Conservation (phyloP, 1,140 invertebrate genomes). For the Meloidogyne hapla region DNA sequence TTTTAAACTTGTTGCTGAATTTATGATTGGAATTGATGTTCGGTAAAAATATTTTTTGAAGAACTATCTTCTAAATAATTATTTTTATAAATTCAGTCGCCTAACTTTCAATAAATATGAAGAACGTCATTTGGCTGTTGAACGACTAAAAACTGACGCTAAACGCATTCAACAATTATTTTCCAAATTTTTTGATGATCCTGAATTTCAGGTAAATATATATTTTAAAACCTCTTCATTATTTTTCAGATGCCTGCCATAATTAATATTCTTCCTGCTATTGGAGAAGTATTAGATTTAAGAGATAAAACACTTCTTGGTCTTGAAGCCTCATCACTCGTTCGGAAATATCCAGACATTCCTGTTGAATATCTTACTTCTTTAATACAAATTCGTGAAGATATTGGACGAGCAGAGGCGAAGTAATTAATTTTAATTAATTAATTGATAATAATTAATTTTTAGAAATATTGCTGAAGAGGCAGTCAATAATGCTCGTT, state of each 20-base stretch:
- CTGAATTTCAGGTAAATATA: constrained; percentile 43
- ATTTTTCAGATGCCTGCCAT: constrained; percentile 36
- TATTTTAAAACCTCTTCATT: neutral
- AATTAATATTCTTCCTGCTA: constrained; percentile 35
- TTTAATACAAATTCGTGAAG: constrained; percentile 36
- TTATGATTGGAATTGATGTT: constrained; percentile 46
- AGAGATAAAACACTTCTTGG: constrained; percentile 43
- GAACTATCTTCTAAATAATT: too few relatives aligned
- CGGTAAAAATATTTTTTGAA: constrained; percentile 16
- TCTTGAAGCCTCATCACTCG: constrained; percentile 41
- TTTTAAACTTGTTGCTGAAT: constrained; percentile 48
- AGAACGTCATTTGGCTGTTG: constrained; percentile 46
- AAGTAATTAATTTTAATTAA: constrained; percentile 5
- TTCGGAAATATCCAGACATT: constrained; percentile 52
- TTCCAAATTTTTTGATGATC: constrained; percentile 30
- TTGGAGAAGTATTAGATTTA: constrained; percentile 51
- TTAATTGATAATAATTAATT: neutral
- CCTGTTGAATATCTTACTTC: constrained; percentile 40
- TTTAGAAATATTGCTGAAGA: constrained; percentile 46
- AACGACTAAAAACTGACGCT: constrained; percentile 42
- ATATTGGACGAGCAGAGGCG: constrained; percentile 32
- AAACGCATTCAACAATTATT: constrained; percentile 42
- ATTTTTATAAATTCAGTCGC: constrained; percentile 25
- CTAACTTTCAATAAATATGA: constrained; percentile 48
- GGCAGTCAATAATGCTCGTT: constrained; percentile 40